phyloP scores from a whole-genome alignment of 2,113 vertebrate genomes.

The Camarhynchus parvulus region DNA sequence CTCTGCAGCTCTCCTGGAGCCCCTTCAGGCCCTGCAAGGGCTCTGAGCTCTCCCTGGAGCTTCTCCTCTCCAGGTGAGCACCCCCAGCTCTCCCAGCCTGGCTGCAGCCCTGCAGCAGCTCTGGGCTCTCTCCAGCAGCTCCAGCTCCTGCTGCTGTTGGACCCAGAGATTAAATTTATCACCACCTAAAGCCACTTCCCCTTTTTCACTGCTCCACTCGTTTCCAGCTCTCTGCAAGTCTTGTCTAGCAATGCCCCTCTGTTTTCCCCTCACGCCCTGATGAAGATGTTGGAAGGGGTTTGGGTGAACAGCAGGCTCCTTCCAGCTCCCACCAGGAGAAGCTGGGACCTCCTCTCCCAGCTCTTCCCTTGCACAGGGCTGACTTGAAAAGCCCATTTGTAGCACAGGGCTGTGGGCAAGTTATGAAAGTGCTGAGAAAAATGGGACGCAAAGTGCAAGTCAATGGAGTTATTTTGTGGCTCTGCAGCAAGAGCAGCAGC shows the following conservation, averaged over 20 bases:
- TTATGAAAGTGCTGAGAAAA: slow-evolving; percentile 15
- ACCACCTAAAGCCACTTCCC: neutral
- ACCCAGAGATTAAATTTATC: neutral
- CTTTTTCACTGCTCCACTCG: neutral
- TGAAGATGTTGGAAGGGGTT: neutral
- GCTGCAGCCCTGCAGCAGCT: neutral
- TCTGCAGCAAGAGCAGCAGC: neutral
- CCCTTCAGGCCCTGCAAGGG: accelerated
- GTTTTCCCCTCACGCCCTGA: neutral
- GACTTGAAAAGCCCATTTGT: slow-evolving; percentile 47
- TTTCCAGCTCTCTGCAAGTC: neutral
- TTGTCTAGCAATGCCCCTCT: neutral
- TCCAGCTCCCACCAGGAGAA: neutral
- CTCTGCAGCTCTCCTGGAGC: neutral
- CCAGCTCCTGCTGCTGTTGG: accelerated
- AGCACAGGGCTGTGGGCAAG: neutral
- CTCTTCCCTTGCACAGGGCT: neutral
- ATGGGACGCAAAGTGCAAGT: neutral
- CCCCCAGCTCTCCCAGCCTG: neutral
- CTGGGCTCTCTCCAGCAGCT: neutral
- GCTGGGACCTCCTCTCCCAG: neutral
- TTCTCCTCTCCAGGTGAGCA: neutral
- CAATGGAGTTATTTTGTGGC: slow-evolving; percentile 33
- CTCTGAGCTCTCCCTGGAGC: neutral
- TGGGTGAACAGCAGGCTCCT: neutral